phyloP scores from a whole-genome alignment of 2,797 vertebrate species.

The Echiichthys vipera region DNA sequence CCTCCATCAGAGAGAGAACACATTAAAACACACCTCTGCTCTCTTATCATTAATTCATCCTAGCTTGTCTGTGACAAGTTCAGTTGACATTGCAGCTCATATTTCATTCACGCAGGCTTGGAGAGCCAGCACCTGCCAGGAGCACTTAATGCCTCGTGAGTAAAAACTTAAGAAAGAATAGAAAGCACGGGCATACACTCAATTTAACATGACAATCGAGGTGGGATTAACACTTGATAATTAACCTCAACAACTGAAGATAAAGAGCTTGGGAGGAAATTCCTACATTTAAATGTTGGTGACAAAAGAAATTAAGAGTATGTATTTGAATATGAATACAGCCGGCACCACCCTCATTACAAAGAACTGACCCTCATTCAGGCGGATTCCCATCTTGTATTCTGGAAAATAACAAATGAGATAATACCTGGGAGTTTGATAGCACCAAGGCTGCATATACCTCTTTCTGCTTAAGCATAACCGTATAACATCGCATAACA shows the following conservation, averaged over 20 bases:
- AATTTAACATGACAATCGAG: conserved; percentile 73
- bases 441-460: conserved; percentile 31
- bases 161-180: conserved; percentile 55
- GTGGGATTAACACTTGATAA: conserved; percentile 73
- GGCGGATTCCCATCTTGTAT: conserved; percentile 20
- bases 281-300: conserved; percentile 46
- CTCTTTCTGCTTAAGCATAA: conserved; percentile 49
- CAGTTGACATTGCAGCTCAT: conserved; percentile 82
- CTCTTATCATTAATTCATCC: conserved; percentile 82
- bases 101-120: conserved; percentile 78
- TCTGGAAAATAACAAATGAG: conserved; percentile 48
- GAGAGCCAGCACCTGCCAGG: conserved; percentile 73
- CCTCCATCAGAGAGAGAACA: conserved; percentile 69
- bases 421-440: conserved; percentile 57
- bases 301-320: conserved; percentile 60
- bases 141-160: conserved; percentile 73
- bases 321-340: conserved; percentile 69
- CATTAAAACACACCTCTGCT: conserved; percentile 78
- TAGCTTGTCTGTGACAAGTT: conserved; percentile 82
- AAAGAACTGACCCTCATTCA: conserved; percentile 59
- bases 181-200: conserved; percentile 57
- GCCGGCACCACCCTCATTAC: conserved; percentile 34
- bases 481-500: conserved; percentile 54
- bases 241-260: conserved; percentile 70
- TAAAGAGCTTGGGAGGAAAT: conserved; percentile 55